These are phyloP conservation scores for Altica lythri DNA, from an alignment of 2,888 invertebrate genomes.

Conservation along the genomic window DNA sequence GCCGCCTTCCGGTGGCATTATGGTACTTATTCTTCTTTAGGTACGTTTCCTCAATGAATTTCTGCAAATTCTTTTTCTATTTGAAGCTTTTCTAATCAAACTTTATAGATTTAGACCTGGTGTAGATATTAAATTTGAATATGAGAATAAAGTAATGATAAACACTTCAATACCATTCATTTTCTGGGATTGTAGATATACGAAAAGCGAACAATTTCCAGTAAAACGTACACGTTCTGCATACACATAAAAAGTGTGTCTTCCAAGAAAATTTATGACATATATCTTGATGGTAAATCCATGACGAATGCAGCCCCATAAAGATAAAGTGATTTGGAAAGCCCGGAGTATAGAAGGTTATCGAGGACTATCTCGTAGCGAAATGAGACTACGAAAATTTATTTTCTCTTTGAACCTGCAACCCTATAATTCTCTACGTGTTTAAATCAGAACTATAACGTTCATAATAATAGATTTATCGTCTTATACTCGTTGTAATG, in stretches of 20 bases:
- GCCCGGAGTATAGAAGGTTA: conserved; percentile 13
- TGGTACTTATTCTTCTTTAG: no score
- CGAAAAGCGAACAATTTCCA: conserved; percentile 5
- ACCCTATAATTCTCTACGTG: not conserved
- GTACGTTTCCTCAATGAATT: no score
- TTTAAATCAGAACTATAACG: conserved; percentile 1
- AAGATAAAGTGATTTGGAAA: conserved; percentile 21
- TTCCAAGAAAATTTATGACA: conserved; percentile 17
- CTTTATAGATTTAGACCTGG: no score
- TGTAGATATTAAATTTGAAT: no score
- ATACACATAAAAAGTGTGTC: conserved; percentile 16
- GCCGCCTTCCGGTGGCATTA: no score
- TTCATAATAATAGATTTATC: conserved; percentile 3
- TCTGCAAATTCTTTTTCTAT: no score
- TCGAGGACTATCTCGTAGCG: conserved; percentile 5
- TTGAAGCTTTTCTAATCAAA: no score
- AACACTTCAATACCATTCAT: no score
- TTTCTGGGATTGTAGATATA: no score
- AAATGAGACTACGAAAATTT: conserved; percentile 7
- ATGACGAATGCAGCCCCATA: conserved; percentile 23
- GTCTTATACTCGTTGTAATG: no score
- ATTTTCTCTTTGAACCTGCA: conserved; percentile 14
- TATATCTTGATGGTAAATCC: conserved; percentile 19
- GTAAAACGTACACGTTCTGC: conserved; percentile 18
- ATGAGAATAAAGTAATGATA: no score